Conservation (phyloP, 2,888 invertebrate genomes). For the Andricus curvator region DNA sequence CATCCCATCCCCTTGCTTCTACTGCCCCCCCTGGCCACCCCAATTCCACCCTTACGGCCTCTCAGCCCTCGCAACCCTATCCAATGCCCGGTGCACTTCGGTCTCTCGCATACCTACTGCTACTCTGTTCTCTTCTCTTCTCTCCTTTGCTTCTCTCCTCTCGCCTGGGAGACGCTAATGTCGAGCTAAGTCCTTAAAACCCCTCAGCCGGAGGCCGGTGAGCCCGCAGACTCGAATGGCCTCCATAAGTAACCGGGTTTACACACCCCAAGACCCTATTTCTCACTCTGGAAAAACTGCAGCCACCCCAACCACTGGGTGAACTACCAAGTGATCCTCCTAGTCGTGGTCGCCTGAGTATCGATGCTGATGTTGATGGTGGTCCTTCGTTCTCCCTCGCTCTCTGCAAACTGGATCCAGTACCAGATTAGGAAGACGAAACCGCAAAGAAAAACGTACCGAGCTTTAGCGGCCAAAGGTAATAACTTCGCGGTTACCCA, state of each 20-base stretch:
- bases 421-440: conserved; percentile 71
- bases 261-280: conserved; percentile 49
- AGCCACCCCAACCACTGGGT: conserved; percentile 62
- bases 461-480: conserved; percentile 14
- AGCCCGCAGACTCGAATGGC: conserved; percentile 75
- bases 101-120: conserved; percentile 46
- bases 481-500: conserved; percentile 33
- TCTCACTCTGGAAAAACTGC: conserved; percentile 69
- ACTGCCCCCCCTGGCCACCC: conserved; percentile 44
- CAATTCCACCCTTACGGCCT: conserved; percentile 64
- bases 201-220: conserved; percentile 71
- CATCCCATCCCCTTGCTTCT: conserved; percentile 65
- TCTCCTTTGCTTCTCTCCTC: conserved; percentile 50
- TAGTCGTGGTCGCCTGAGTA: conserved; percentile 46
- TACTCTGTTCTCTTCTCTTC: conserved; percentile 45
- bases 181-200: conserved; percentile 78
- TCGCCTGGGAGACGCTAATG: conserved; percentile 73
- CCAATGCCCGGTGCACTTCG: conserved; percentile 62
- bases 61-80: conserved; percentile 69
- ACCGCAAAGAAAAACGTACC: conserved; percentile 60
- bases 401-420: conserved; percentile 15
- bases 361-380: conserved; percentile 17
- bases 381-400: conserved; percentile 33
- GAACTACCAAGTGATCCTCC: conserved; percentile 43
- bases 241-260: conserved; percentile 78